Percentiles rank a stretch among this genome's conserved stretches.
Conservation (phyloP, 2,113 vertebrate species). For the Propithecus coquereli region DNA sequence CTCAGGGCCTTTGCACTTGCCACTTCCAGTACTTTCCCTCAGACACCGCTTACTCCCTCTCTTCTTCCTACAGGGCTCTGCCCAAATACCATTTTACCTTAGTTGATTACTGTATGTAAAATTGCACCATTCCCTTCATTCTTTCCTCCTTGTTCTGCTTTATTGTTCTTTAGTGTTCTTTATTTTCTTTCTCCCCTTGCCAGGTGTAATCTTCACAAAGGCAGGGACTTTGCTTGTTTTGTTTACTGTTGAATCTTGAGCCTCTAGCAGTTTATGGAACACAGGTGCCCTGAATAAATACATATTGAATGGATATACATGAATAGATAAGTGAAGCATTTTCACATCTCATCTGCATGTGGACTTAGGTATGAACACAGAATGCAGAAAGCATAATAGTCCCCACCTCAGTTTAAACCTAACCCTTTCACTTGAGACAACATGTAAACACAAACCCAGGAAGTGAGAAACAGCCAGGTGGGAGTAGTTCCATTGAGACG, state of each 20-base stretch:
- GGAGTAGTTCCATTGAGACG: too few relatives aligned
- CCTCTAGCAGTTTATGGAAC: not conserved
- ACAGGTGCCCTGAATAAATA: too few relatives aligned
- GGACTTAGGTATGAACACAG: too few relatives aligned
- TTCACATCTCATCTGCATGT: rapidly evolving
- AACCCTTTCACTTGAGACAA: not conserved
- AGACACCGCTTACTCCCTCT: not conserved
- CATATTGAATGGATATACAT: rapidly evolving
- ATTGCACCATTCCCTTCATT: not conserved
- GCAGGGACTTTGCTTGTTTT: not conserved
- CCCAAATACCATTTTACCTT: too few relatives aligned
- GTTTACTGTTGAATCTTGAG: not conserved
- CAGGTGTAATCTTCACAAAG: not conserved
- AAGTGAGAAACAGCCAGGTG: not conserved
- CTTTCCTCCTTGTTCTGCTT: not conserved
- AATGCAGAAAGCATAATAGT: not conserved
- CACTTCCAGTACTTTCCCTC: not conserved
- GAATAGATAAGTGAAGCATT: not conserved
- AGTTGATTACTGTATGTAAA: too few relatives aligned
- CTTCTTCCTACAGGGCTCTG: not conserved
- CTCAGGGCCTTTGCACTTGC: too few relatives aligned
- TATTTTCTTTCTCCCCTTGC: not conserved
- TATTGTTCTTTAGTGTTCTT: not conserved
- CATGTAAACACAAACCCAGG: not conserved
- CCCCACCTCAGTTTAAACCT: not conserved